Evolutionary conservation across 2,113 vertebrate genomes (phyloP), one percentile per base, ranked within the genome.

Genomic region (Zeus faber): DNA sequence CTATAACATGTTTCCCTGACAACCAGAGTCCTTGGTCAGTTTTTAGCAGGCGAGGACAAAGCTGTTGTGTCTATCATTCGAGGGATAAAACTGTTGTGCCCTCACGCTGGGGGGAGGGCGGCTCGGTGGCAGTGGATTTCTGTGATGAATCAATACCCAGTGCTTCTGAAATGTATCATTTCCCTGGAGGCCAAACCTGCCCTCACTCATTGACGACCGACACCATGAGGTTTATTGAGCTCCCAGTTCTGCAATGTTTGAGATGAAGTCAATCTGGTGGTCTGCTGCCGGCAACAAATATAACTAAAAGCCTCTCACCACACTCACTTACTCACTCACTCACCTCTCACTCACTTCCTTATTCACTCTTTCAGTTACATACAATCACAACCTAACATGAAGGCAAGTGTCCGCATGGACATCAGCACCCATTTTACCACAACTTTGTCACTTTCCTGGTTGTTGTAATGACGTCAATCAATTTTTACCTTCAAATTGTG

Each of bases 1-100:
- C 79, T 70, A 75, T 56, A 67, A 52, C 49, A 54, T 39, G 79
- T 87, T 63, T 70, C 82, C 81, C 25, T 83, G 83, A 74, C 78
- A 76, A 86, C 82, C 2, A n/a, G 44, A 9, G 65, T 25, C 47
- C 45, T 0, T 24, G 60, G 65, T 68, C 72, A 62, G 49, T 68
- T 69, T 64, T 62, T 10, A 53, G 49, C 43, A 40, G 46, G 39
- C 39, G 56, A 35, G 52, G 69, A 64, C 60, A 66, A 57, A 74
- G 54, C 70, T 24, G 54, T 45, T 21, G 10, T 46, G 59, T n/a
- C 13, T 2, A 4, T 2, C 33, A 16, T 2, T 37, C 11, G 9
- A n/a, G n/a, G 33, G 10, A n/a, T n/a, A n/a, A 14, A 9, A 11
- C 18, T 44, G 2, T 18, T 22, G 31, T 50, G 26, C 65, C 29